phyloP scores from a whole-genome alignment of 2,113 vertebrate genomes.

The Hepsetus odoe region DNA sequence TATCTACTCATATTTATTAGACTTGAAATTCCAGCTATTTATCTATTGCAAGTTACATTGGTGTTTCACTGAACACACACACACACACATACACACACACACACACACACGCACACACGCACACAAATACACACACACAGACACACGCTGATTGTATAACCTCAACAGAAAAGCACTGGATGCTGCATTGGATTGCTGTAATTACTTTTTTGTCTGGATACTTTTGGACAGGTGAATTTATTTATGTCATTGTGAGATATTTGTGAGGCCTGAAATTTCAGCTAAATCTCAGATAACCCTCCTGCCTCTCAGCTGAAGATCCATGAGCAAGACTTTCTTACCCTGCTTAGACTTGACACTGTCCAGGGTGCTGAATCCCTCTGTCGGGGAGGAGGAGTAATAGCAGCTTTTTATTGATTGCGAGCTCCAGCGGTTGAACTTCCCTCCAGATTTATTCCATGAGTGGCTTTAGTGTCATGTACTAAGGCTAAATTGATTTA shows the following conservation, averaged over 20 bases:
- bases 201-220: background rate
- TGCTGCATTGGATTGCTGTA: no score
- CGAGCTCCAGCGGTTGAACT: background rate
- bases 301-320: background rate
- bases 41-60: no score
- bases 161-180: no score
- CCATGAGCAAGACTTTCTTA: background rate
- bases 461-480: background rate
- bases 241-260: background rate
- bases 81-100: no score
- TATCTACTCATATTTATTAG: no score
- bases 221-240: background rate
- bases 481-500: background rate
- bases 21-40: no score
- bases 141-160: no score
- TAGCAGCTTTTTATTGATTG: background rate
- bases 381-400: conserved; percentile 23
- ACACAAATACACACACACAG: no score
- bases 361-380: conserved; percentile 17
- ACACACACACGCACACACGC: no score
- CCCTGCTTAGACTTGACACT: background rate
- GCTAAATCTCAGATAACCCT: background rate
- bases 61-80: no score
- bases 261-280: background rate
- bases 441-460: background rate